Percentiles rank a stretch among this genome's conserved stretches.
Conservation (phyloP, 2,113 vertebrate genomes). For the Antennarius striatus region DNA sequence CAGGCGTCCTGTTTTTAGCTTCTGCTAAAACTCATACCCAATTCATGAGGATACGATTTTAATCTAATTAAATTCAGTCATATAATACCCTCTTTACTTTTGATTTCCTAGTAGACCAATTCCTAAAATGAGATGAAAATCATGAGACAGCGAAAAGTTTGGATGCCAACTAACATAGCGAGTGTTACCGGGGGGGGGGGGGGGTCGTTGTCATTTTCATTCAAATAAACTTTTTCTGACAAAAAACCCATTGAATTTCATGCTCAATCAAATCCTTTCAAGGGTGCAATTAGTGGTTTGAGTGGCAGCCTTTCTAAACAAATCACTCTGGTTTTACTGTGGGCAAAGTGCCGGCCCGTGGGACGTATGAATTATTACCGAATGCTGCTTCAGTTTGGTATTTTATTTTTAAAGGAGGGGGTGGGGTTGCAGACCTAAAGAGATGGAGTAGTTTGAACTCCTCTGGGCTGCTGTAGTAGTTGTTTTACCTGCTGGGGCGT, state of each 20-base stretch:
- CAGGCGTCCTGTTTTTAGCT: no score
- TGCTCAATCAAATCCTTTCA: slow-evolving; percentile 43
- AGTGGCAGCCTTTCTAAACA: slow-evolving; percentile 6
- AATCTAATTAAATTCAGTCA: neutral
- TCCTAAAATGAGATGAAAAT: neutral
- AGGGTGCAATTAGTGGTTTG: slow-evolving; percentile 14
- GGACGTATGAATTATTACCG: neutral
- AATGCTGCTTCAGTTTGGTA: neutral
- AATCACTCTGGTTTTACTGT: neutral
- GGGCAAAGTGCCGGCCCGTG: slow-evolving; percentile 28
- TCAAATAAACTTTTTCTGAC: no score
- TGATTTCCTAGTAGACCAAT: neutral
- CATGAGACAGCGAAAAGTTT: neutral
- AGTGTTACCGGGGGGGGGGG: neutral
- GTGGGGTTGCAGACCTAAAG: no score
- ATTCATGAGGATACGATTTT: neutral
- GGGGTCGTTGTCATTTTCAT: neutral
- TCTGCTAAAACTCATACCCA: no score
- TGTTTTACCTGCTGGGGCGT: slow-evolving; percentile 67
- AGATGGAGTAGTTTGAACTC: neutral
- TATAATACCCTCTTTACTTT: neutral
- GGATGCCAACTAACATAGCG: neutral
- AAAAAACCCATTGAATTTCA: slow-evolving; percentile 29
- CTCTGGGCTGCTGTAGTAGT: neutral
- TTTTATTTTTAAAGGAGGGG: no score